Base-by-base conservation (phyloP, 2,888 invertebrate species). In the Marasmarcha lunaedactyla region DNA sequence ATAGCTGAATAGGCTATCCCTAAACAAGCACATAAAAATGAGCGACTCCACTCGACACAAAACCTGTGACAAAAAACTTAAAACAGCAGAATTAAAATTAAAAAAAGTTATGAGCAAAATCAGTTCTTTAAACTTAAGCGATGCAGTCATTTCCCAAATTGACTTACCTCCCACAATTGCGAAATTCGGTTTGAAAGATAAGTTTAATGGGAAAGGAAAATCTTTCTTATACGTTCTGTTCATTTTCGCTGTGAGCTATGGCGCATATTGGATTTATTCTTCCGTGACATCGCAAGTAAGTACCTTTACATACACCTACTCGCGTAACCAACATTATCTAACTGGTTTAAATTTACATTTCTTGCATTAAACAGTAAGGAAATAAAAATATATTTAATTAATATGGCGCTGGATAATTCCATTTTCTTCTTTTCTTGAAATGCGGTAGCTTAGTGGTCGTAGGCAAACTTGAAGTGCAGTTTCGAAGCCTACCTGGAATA, bases 81-180 rank as follows among this genome's bases (percentile, higher is more conserved):
- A 79, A 68, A 47, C 51, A 0, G 72, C 74, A 0, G 78, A 81
- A 52, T 37, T 62, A 1, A 78, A 72, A 63, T 33, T 81, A 1
- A 45, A 53, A 2, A 77, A 71, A 57, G 71, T 83, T 39, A 36
- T 79, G 0, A 57, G 50, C 12, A 81, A 76, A 60, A 71, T 79
- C 1, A 59, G 73, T 1, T 47, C 42, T 43, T 55, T 68, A 2
- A 71, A 74, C 45, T 51, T 83, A 2, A 63, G 47, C 39, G 54
- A 53, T 46, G 52, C 59, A 0, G 63, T 62, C 40, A 50, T 70
- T 39, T 62, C 69, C 0, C 55, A 52, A 7, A 47, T 83, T 26
- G 46, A 61, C 27, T 41, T 69, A 25, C 53, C 47, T 37, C n/a
- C 25, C 15, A 1, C 25, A 36, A 38, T 52, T 40, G 40, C 40